Conservation (phyloP, 2,113 vertebrate species). For the Cochlearius cochlearius region DNA sequence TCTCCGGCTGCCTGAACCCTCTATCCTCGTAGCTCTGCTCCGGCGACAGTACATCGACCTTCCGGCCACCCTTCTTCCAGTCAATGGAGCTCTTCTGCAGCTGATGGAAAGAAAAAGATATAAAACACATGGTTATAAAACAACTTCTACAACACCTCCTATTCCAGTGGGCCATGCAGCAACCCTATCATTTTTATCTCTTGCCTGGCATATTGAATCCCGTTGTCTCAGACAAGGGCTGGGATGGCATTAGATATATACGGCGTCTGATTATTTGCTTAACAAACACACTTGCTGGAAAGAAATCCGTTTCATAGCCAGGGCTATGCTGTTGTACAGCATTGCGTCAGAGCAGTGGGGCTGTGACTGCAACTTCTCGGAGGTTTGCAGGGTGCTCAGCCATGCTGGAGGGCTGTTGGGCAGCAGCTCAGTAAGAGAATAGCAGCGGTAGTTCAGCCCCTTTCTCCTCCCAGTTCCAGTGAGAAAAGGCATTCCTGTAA, state of each 20-base stretch:
- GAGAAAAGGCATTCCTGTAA: background rate
- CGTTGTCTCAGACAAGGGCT: slow-evolving; percentile 5
- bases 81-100: slow-evolving; percentile 17
- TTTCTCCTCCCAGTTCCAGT: background rate
- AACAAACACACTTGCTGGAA: slow-evolving; percentile 19
- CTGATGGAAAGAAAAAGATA: background rate
- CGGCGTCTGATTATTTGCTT: background rate
- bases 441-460: background rate
- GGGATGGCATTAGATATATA: background rate
- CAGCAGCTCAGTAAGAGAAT: background rate
- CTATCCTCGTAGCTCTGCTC: background rate
- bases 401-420: background rate
- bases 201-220: background rate
- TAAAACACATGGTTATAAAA: background rate
- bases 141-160: background rate
- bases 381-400: background rate
- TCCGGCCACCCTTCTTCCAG: background rate
- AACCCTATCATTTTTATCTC: background rate
- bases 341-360: background rate
- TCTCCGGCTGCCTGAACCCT: slow-evolving; percentile 53
- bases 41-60: background rate
- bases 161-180: background rate
- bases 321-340: background rate
- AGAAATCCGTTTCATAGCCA: background rate
- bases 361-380: background rate